Base-by-base conservation (phyloP, 2,797 vertebrate species). In the Gallinago stenura region DNA sequence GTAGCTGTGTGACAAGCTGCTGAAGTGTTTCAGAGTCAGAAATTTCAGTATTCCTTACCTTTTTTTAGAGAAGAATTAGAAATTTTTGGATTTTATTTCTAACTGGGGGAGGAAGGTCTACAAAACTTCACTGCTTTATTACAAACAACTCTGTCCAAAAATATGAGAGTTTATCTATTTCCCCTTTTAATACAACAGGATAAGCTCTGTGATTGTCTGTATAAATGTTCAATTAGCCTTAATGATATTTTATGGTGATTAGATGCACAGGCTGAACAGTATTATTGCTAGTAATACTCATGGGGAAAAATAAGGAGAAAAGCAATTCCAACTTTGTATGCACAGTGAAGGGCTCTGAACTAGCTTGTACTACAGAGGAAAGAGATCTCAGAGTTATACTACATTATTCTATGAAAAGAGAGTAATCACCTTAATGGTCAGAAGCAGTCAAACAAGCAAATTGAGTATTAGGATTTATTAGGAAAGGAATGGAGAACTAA, bases 361-460 rank as follows among this genome's bases (percentile, higher is more conserved):
- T 81, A 77, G 20, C 17, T 83, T 64, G 6, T 77, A 54, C 43
- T 83, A 83, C 16, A 78, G 64, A 78, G 54, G 41, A 89, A 92
- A 81, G 87, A 89, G 43, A 89, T 89, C 75, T 92, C 64, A 83
- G 76, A 75, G 45, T 87, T 85, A 66, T n/a, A 91, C 85, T 56
- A 54, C 30, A 75, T 93, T 95, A 84, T 80, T 93, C 87, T 83
- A 51, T 78, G 85, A 95, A 94, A 93, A 95, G 2, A 95, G 22
- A 93, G 72, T 92, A 94, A 94, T 97, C 94, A 91, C 81, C 53
- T 46, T 91, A 96, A 97, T 90, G 89, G 83, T 91, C 83, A 95
- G 65, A 95, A 93, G 87, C 82, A 94, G 89, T 85, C 95, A 96
- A 96, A 97, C 82, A 95, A 94, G 57, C 19, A 91, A 94, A 96